These are phyloP conservation scores for Neopipo cinnamomea DNA, from an alignment of 2,113 vertebrate species.

Conservation along the genomic window DNA sequence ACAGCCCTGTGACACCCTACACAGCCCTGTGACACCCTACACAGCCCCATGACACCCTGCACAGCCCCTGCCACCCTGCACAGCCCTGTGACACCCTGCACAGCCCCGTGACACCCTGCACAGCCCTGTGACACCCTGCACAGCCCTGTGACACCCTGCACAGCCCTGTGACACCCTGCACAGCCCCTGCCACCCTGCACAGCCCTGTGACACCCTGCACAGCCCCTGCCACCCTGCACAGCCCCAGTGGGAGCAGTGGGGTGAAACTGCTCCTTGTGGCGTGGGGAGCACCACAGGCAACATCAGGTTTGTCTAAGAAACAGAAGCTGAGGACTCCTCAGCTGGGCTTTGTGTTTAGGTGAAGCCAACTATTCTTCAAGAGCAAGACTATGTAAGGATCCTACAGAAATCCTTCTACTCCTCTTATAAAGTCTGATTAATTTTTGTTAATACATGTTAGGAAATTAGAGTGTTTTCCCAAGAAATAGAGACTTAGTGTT, in stretches of 20 bases:
- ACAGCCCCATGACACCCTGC: no score
- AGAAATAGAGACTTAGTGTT: neutral
- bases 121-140: no score
- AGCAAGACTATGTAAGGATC: neutral
- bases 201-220: fast-evolving
- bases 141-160: no score
- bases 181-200: neutral
- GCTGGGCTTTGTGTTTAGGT: neutral
- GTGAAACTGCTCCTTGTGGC: neutral
- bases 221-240: neutral
- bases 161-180: no score
- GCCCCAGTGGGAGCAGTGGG: neutral
- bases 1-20: no score
- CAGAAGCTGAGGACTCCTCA: neutral
- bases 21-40: no score
- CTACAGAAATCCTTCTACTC: neutral
- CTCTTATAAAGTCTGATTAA: neutral
- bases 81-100: no score
- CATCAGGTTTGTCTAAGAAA: neutral
- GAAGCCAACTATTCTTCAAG: neutral
- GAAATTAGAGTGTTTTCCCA: neutral
- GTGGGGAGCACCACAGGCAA: fast-evolving
- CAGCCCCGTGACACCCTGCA: no score
- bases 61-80: no score
- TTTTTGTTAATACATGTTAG: neutral